These are phyloP conservation scores for Euwallacea similis DNA, from an alignment of 1,140 invertebrate genomes.

Conservation along the genomic window DNA sequence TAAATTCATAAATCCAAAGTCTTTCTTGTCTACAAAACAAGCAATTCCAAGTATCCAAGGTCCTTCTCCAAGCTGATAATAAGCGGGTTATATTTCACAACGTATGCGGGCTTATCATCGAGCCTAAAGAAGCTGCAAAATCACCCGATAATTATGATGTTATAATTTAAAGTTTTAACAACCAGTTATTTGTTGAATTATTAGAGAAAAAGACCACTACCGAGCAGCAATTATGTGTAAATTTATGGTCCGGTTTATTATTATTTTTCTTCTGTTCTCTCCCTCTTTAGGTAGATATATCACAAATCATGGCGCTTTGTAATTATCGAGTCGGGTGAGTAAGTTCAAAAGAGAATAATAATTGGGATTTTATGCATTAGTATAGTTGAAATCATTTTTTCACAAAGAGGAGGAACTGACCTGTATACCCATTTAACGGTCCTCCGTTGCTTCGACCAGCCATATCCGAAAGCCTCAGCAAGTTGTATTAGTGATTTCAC, in stretches of 20 bases:
- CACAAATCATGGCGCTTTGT: conserved; percentile 17
- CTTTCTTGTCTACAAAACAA: too few relatives aligned
- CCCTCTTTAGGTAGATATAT: conserved; percentile 26
- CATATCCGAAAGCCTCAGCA: conserved; percentile 11
- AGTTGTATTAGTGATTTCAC: conserved; percentile 10
- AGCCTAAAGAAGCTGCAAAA: conserved; percentile 12
- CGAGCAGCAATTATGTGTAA: conserved; percentile 22
- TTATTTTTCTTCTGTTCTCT: conserved; percentile 24
- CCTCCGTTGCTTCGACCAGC: conserved; percentile 16
- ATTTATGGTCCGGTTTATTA: conserved; percentile 22
- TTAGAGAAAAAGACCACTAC: conserved; percentile 19
- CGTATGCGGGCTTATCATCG: conserved; percentile 6
- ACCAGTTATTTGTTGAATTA: conserved; percentile 25
- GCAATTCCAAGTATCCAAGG: too few relatives aligned
- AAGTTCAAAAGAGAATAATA: conserved; percentile 15
- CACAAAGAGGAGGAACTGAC: too few relatives aligned
- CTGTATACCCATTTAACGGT: not conserved
- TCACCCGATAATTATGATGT: conserved; percentile 22
- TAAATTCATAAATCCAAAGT: too few relatives aligned
- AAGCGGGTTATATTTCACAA: conserved; percentile 13
- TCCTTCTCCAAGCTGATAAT: conserved; percentile 7
- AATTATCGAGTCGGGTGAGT: conserved; percentile 15
- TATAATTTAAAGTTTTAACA: conserved; percentile 23
- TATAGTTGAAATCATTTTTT: too few relatives aligned
- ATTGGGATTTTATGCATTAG: not conserved